Conservation (phyloP, 2,113 vertebrate species). For the Urocolius indicus region DNA sequence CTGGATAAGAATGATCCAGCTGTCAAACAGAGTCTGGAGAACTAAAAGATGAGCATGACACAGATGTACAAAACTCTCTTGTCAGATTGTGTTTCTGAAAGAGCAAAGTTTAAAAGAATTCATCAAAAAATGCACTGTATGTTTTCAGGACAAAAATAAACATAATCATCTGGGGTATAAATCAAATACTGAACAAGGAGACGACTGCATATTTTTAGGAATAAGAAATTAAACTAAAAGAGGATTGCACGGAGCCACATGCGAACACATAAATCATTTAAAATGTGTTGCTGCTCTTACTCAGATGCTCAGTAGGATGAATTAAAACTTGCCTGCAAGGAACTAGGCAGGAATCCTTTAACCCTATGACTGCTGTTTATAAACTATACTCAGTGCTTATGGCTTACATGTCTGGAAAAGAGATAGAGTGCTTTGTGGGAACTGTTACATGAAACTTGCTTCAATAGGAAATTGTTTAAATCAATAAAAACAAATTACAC, state of each 20-base stretch:
- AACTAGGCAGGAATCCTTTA: neutral
- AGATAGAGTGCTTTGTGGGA: neutral
- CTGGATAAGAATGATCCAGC: neutral
- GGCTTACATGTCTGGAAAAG: neutral
- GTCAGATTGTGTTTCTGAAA: neutral
- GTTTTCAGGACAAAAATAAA: constrained; percentile 9
- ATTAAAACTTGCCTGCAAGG: neutral
- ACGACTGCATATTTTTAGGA: neutral
- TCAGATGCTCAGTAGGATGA: neutral
- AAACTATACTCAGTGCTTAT: neutral
- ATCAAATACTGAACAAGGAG: neutral
- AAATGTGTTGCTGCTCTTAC: neutral
- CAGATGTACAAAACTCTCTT: neutral
- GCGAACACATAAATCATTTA: constrained; percentile 1
- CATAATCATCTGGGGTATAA: neutral
- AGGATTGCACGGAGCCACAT: neutral
- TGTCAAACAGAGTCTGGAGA: constrained; percentile 15
- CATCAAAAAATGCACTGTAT: neutral
- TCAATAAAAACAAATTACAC: neutral
- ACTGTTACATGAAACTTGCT: neutral
- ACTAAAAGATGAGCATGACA: neutral
- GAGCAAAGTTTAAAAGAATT: neutral
- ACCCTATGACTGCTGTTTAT: neutral
- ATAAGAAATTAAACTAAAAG: neutral
- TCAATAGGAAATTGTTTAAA: neutral